Evolutionary conservation across 2,797 vertebrate species (phyloP).

Genomic region (Enteromius afrohamiltoni): DNA sequence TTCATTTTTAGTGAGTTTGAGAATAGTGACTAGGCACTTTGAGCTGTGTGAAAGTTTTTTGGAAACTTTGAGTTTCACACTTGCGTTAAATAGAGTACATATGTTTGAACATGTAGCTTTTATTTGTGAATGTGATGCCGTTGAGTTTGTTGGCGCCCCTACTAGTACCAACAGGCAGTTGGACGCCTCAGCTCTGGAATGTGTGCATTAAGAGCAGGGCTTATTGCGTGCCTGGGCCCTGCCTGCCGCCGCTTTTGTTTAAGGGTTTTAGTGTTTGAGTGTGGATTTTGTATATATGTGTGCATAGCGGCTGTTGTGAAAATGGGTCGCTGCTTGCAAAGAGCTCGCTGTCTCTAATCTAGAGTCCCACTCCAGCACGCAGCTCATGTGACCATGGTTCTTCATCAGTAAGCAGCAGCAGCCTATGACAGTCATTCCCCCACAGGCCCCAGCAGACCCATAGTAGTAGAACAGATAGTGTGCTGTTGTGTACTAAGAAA

Average conservation of each 20-base stretch:
- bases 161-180: conserved; percentile 75
- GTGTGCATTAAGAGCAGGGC: conserved; percentile 73
- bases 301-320: conserved; percentile 54
- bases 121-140: conserved; percentile 30
- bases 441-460: conserved; percentile 6
- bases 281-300: conserved; percentile 21
- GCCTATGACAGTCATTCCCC: conserved; percentile 16
- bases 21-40: background rate
- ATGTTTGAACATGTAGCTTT: conserved; percentile 34
- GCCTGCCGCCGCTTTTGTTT: conserved; percentile 71
- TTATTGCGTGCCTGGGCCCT: conserved; percentile 74
- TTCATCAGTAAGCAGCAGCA: conserved; percentile 49
- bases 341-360: conserved; percentile 66
- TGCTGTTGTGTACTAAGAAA: background rate
- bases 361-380: conserved; percentile 51
- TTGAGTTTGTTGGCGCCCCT: conserved; percentile 60
- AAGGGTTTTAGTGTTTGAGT: conserved; percentile 57
- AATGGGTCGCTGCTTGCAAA: conserved; percentile 74
- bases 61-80: too few species aligned
- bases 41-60: too few species aligned
- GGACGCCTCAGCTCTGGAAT: conserved; percentile 73
- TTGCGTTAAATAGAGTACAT: background rate
- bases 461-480: background rate
- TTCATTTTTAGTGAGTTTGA: background rate
- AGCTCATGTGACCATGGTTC: conserved; percentile 47